Base-by-base conservation (phyloP, 2,113 vertebrate genomes). In the Cyrtonyx montezumae region DNA sequence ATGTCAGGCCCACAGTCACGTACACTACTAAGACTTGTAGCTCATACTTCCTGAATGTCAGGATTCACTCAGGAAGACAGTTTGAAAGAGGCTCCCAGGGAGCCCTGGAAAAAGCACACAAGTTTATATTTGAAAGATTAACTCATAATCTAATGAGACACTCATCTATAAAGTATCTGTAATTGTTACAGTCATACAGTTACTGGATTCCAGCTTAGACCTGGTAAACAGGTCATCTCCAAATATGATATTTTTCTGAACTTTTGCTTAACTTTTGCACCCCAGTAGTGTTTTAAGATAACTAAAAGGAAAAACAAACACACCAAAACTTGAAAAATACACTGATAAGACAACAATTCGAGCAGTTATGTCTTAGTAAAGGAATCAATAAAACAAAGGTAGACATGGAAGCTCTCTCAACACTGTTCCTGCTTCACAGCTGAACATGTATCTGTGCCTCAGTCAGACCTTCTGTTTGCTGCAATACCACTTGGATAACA, bases 291-390 rank as follows among this genome's bases (percentile, higher is more conserved):
- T 11, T 89, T 71, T 43, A 55, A 56, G 55, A 19, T 32, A 32
- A 56, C 55, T 56, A 42, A 19, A n/a, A 53, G 20, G 46, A 43
- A 43, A 86, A 71, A 11, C 25, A 75, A 19, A 15, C 0, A 1
- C 61, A 65, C 19, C 49, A 12, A 76, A 87, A 28, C 28, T 42
- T 2, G 5, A 0, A 0, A 8, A 6, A 1, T 3, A 10, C 8
- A 22, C 23, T 4, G 42, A 59, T 22, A 2, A 61, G 53, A 61
- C 8, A 34, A 8, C 43, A 55, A 48, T 53, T 46, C 28, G 46
- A 73, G 59, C 46, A 49, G n/a, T 40, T 68, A 9, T 19, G 21
- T 5, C 63, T 43, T 40, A 28, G 43, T 36, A 36, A 66, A 49
- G 51, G 28, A 65, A 58, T 48, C 42, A 13, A 58, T 32, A 77